These are phyloP conservation scores for Platyscapa corneri DNA, from an alignment of 1,140 invertebrate genomes.

Conservation along the genomic window DNA sequence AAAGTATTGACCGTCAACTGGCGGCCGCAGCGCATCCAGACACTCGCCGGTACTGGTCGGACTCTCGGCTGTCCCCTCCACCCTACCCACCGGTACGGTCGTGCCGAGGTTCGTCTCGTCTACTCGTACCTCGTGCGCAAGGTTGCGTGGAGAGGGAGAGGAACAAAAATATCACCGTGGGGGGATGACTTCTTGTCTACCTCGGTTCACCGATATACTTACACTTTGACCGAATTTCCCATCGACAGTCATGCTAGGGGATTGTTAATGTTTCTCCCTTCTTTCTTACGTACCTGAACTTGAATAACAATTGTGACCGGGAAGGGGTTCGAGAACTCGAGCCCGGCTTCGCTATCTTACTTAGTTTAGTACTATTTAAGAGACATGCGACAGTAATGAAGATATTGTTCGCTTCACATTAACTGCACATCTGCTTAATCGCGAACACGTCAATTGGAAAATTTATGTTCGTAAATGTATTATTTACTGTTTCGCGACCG, in stretches of 20 bases:
- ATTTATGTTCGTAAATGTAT: background rate
- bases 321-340: no score
- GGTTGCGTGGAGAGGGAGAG: background rate
- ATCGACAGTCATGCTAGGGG: conserved; percentile 8
- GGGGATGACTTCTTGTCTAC: background rate
- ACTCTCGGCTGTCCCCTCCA: background rate
- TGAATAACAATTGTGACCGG: no score
- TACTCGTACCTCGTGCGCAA: background rate
- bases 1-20: conserved; percentile 64
- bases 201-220: background rate
- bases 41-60: conserved; percentile 16
- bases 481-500: no score
- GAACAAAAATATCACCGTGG: background rate
- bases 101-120: background rate
- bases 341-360: background rate
- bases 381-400: background rate
- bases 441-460: background rate
- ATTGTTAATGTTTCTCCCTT: background rate
- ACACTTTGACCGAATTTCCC: conserved; percentile 30
- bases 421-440: no score
- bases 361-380: background rate
- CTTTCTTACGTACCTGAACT: background rate
- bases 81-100: background rate
- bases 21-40: background rate
- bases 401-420: background rate